Base-by-base conservation (phyloP, 1,140 invertebrate genomes). In the Dryas iulia region DNA sequence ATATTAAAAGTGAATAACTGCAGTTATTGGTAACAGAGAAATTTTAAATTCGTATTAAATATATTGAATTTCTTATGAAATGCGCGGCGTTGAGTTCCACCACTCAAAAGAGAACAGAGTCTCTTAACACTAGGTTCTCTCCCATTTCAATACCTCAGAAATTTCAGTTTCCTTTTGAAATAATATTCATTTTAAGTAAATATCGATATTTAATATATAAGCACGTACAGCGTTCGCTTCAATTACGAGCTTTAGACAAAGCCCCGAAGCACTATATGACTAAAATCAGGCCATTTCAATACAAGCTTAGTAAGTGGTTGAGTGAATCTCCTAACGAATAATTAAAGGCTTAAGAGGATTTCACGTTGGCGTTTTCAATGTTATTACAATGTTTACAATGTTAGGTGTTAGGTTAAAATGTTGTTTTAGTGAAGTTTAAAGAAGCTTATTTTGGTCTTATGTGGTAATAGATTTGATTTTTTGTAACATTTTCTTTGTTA, bases 271-370 rank as follows among this genome's bases (percentile, higher is more conserved):
- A 47, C 39, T 18, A 21, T 47, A 47, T 21, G 39, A 47, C 53
- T 56, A 26, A 56, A 56, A 56, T 56, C 53, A 56, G 53, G 24
- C 11, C 11, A 56, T 56, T 56, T 56, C 53, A 56, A 56, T 56
- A 56, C 24, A 25, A 56, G 53, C 53, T 56, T 56, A 56, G 53
- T 25, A 56, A 56, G 53, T 56, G 12, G 53, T 56, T 56, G 53
- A 56, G 53, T 56, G 53, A 26, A n/a, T 56, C 53, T 56, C 53
- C 53, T 56, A 56, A 56, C 53, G 53, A 56, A 56, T 58, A 58
- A 58, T 58, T 58, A 58, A 58, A 58, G 26, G 56, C 56, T 31
- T 58, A 58, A 58, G 56, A 18, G 56, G 14, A 25, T 58, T 58
- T 58, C n/a, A 30, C n/a, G 28, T 18, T 58, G 30, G 24, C 14